Base-by-base conservation (phyloP, 2,797 vertebrate genomes). In the Cephalopachus bancanus region DNA sequence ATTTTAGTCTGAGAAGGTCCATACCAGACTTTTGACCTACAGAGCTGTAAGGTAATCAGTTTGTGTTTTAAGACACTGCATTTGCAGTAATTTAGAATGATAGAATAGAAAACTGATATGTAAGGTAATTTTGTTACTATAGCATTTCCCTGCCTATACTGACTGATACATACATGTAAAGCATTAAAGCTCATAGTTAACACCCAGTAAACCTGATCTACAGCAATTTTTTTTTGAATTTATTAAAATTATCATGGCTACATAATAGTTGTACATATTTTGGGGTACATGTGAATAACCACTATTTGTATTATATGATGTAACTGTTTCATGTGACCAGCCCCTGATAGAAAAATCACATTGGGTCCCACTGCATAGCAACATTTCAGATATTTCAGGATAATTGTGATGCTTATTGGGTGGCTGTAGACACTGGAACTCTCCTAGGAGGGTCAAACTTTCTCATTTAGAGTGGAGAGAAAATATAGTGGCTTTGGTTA, bases 141-240 rank as follows among this genome's bases (percentile, higher is more conserved):
- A 57, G 24, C 33, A 79, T 44, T 26, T 64, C 28, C 30, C 53
- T 62, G 14, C n/a, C 53, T 64, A n/a, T 44, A 49, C 44, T 71
- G 69, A 91, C 75, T 51, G 33, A 53, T 28, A 5, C 26, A 16
- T 33, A 30, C 26, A 59, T 71, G 30, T 44, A 89, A 95, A 81
- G 57, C 67, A 71, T 28, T 89, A 5, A 91, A 78, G 30, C 51
- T 53, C 22, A 75, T 26, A 84, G 37, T 62, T n/a, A 89, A 55
- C 11, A 55, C 10, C 85, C 67, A 95, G 76, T 44, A 62, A 94
- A 89, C 28, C 59, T 83, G 37, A 91, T 67, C 26, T 85, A 28
- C 67, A 62, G 24, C 15, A 95, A 88, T 74, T 59, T 24, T 59
- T 57, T 78, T 28, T 0, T 51, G 28, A 10, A 17, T 0, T 10